Conservation (phyloP, 2,888 invertebrate genomes). For the Leucania comma region DNA sequence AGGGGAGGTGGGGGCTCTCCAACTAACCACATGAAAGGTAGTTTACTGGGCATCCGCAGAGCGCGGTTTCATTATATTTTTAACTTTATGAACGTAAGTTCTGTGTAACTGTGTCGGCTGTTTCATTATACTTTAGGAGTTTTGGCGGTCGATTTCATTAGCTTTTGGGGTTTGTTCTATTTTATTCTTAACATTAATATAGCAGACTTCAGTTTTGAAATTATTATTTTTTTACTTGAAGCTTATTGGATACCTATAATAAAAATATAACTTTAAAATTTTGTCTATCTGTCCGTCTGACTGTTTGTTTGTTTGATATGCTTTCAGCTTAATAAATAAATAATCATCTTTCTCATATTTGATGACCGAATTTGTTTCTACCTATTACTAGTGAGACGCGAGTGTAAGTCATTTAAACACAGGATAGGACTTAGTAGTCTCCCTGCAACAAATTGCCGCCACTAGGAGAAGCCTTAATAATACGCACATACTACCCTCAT, state of each 20-base stretch:
- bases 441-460: background rate
- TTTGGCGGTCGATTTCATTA: conserved; percentile 44
- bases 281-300: no score
- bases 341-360: background rate
- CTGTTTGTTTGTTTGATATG: no score
- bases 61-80: conserved; percentile 67
- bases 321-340: background rate
- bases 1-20: conserved; percentile 23
- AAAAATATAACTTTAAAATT: no score
- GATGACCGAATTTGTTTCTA: background rate
- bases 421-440: background rate
- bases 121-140: conserved; percentile 54
- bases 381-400: background rate
- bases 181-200: conserved; percentile 21
- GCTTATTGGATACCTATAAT: no score
- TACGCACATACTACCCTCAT: background rate
- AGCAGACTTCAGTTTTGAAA: background rate
- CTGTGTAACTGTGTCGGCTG: conserved; percentile 58
- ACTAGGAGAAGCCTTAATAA: background rate
- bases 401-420: background rate
- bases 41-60: conserved; percentile 57
- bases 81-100: conserved; percentile 65
- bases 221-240: background rate
- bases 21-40: conserved; percentile 68
- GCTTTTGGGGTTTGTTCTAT: conserved; percentile 26